Percentiles rank a stretch among this genome's conserved stretches.
Conservation (phyloP, 53 echinoderm and acorn worm species). For the Luidia sarsii region DNA sequence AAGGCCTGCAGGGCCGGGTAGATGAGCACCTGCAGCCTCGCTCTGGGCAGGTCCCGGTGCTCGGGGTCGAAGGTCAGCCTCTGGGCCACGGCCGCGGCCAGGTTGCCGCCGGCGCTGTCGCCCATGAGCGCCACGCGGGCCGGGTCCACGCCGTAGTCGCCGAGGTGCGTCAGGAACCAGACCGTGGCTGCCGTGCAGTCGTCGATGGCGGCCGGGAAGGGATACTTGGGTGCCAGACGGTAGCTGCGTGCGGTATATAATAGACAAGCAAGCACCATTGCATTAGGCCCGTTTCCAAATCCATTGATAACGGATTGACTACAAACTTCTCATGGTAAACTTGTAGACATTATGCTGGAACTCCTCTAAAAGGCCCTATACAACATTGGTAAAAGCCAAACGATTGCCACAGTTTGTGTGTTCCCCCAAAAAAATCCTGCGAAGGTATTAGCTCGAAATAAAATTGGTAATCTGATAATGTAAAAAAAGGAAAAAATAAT, state of each 20-base stretch:
- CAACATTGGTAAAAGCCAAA: no score
- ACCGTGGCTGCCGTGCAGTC: slow-evolving; percentile 75
- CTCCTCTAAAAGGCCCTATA: no score
- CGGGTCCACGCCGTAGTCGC: slow-evolving; percentile 70
- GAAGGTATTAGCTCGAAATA: no score
- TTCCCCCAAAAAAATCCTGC: no score
- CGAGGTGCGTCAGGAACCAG: slow-evolving; percentile 70
- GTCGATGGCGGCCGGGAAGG: slow-evolving; percentile 80
- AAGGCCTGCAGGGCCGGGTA: slow-evolving; percentile 80
- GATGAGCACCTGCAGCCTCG: slow-evolving; percentile 72
- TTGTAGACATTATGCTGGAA: no score
- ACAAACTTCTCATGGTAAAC: background rate
- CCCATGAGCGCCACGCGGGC: slow-evolving; percentile 74
- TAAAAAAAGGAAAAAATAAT: no score
- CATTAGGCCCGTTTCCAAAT: background rate
- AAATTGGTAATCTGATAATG: no score
- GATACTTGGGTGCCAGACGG: slow-evolving; percentile 68
- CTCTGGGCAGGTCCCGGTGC: slow-evolving; percentile 43
- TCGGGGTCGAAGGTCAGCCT: slow-evolving; percentile 65
- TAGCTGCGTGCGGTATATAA: slow-evolving; percentile 59
- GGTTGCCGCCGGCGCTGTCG: slow-evolving; percentile 91
- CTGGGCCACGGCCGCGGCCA: slow-evolving; percentile 76
- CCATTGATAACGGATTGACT: background rate
- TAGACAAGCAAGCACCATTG: background rate
- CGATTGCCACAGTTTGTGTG: no score